Evolutionary conservation across 2,797 vertebrate species (phyloP).

Genomic region (Hydrocynus forskahlii): DNA sequence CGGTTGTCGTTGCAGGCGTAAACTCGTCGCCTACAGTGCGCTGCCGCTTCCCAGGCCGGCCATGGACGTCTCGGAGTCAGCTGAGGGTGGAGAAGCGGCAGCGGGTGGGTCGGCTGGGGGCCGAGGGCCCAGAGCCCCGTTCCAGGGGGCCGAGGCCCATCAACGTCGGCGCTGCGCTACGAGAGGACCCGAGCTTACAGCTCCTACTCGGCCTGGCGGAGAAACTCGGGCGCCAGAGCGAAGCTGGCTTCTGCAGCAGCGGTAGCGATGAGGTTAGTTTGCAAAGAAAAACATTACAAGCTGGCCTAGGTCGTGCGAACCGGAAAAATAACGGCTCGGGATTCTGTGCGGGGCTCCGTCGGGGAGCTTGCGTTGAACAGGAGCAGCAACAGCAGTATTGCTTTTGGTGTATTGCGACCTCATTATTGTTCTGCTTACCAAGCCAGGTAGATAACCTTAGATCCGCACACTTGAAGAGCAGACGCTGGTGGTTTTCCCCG

Average conservation of each 20-base stretch:
- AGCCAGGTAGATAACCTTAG: background rate
- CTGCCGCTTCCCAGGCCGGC: constrained; percentile 88
- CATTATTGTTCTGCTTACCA: background rate
- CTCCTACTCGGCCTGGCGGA: constrained; percentile 80
- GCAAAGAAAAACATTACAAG: background rate
- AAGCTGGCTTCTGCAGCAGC: constrained; percentile 80
- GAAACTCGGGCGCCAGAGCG: constrained; percentile 79
- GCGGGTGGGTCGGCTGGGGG: constrained; percentile 71
- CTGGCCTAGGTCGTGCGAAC: background rate
- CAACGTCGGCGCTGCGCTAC: constrained; percentile 77
- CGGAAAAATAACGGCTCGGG: too few species aligned
- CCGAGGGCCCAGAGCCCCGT: constrained; percentile 65
- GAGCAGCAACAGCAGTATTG: background rate
- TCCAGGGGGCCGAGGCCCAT: constrained; percentile 78
- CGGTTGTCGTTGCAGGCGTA: constrained; percentile 70
- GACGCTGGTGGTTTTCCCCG: background rate
- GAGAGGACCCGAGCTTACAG: constrained; percentile 82
- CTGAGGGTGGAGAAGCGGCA: constrained; percentile 74
- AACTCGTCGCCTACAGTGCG: constrained; percentile 67
- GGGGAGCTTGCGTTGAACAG: background rate
- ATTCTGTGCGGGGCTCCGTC: background rate
- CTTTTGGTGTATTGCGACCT: background rate
- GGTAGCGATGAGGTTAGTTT: constrained; percentile 80
- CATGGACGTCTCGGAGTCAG: constrained; percentile 71
- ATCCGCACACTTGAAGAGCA: background rate